Conservation (phyloP, 2,888 invertebrate genomes). For the Coenonympha arcania region DNA sequence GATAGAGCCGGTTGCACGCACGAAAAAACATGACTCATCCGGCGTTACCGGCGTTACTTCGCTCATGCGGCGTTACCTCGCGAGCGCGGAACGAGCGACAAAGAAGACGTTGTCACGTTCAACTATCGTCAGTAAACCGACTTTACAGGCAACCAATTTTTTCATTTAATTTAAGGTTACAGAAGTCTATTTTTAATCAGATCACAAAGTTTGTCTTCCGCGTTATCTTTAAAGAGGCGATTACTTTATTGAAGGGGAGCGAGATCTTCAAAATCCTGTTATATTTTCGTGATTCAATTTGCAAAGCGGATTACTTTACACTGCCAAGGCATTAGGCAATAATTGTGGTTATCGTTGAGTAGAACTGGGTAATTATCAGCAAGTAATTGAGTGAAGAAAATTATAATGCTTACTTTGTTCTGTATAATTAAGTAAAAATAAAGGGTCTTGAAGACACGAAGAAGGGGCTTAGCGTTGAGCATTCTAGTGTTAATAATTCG, state of each 20-base stretch:
- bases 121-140: too few relatives aligned
- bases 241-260: slow-evolving; percentile 6
- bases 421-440: neutral
- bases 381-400: slow-evolving; percentile 1
- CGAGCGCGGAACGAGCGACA: too few relatives aligned
- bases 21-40: too few relatives aligned
- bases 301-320: neutral
- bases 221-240: slow-evolving; percentile 6
- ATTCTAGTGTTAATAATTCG: neutral
- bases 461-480: neutral
- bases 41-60: too few relatives aligned
- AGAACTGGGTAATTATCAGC: neutral
- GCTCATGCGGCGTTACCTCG: too few relatives aligned
- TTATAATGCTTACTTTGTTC: neutral
- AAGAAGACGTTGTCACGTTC: too few relatives aligned
- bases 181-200: too few relatives aligned
- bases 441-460: neutral
- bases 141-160: too few relatives aligned
- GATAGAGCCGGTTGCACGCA: too few relatives aligned
- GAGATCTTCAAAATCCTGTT: neutral
- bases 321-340: too few relatives aligned
- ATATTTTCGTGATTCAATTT: slow-evolving; percentile 4
- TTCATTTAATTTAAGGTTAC: too few relatives aligned
- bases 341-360: too few relatives aligned
- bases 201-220: slow-evolving; percentile 5